Percentiles rank a stretch among this genome's conserved stretches.
phyloP scores from a whole-genome alignment of 2,888 invertebrate species.

The Rhamnusium bicolor region DNA sequence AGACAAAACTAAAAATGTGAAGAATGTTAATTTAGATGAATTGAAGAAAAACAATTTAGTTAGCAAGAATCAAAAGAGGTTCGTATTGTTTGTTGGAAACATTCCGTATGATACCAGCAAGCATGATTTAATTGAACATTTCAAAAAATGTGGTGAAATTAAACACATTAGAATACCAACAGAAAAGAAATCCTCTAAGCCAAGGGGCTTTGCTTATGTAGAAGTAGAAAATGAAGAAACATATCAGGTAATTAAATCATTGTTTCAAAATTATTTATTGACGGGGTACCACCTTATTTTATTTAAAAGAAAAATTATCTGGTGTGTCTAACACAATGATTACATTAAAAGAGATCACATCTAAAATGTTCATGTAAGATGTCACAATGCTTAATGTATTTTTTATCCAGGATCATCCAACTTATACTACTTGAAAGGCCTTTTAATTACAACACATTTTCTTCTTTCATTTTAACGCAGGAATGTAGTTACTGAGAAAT shows the following conservation, averaged over 20 bases:
- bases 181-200: slow-evolving; percentile 61
- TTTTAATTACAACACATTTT: no score
- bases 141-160: slow-evolving; percentile 69
- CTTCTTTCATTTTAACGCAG: no score
- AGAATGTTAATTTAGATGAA: slow-evolving; percentile 41
- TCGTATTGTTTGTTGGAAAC: slow-evolving; percentile 71
- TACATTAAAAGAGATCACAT: no score
- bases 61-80: slow-evolving; percentile 59
- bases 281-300: no score
- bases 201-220: slow-evolving; percentile 71
- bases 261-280: no score
- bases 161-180: slow-evolving; percentile 68
- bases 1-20: no score
- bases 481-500: background rate
- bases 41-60: slow-evolving; percentile 49
- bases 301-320: no score
- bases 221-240: slow-evolving; percentile 68
- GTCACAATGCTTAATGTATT: no score
- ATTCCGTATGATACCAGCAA: slow-evolving; percentile 67
- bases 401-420: no score
- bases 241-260: slow-evolving; percentile 67
- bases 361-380: no score
- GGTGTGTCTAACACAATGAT: no score
- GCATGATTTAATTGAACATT: slow-evolving; percentile 70
- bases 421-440: no score